These are phyloP conservation scores for Phylloscopus trochilus DNA, from an alignment of 2,113 vertebrate genomes.

Conservation along the genomic window DNA sequence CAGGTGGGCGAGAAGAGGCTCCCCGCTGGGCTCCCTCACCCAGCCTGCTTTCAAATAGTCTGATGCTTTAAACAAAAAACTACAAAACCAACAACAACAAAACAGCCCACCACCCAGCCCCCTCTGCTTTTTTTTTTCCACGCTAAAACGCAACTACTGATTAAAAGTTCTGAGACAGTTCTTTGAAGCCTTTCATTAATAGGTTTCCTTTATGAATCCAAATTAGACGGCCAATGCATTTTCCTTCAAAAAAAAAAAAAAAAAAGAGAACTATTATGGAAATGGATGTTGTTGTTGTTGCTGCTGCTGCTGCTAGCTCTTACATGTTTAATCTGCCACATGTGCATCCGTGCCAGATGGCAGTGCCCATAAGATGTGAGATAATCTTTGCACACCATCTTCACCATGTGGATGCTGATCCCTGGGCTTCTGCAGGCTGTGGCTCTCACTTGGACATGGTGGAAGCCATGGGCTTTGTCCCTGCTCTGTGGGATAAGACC, in stretches of 20 bases:
- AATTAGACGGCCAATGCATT: constrained; percentile 41
- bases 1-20: constrained; percentile 60
- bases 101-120: constrained; percentile 18
- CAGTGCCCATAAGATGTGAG: background rate
- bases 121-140: constrained; percentile 4
- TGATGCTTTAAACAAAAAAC: constrained; percentile 40
- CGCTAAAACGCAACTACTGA: constrained; percentile 52
- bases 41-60: constrained; percentile 31
- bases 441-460: background rate
- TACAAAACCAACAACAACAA: constrained; percentile 28
- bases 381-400: background rate
- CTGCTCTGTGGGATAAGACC: background rate
- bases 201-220: constrained; percentile 69
- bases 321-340: constrained; percentile 46
- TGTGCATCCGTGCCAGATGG: constrained; percentile 55
- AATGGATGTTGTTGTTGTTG: background rate
- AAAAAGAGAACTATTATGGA: constrained; percentile 28
- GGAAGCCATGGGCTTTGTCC: background rate
- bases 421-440: background rate
- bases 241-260: background rate
- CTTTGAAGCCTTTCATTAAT: constrained; percentile 67
- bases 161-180: constrained; percentile 64
- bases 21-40: constrained; percentile 34
- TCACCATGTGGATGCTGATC: background rate
- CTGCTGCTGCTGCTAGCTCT: constrained; percentile 5